Evolutionary conservation across 2,888 invertebrate genomes (phyloP).

Genomic region (Synergus laeviventris): DNA sequence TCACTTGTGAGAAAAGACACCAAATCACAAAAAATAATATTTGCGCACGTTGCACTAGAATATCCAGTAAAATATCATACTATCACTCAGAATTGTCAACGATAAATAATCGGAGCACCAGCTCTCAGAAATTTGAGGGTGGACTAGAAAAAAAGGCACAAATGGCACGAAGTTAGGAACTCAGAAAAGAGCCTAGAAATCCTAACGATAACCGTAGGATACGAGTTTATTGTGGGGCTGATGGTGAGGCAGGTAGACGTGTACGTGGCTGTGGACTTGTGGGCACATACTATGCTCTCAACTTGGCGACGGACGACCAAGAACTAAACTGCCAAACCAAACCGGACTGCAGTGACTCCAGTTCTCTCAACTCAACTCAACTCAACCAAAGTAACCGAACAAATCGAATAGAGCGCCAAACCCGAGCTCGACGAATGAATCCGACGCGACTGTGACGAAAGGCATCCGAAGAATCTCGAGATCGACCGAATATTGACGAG

Average conservation of each 20-base stretch:
- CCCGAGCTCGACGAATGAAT: conserved; percentile 19
- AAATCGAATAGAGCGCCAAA: conserved; percentile 39
- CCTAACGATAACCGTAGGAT: conserved; percentile 73
- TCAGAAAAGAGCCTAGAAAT: conserved; percentile 23
- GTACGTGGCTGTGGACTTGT: conserved; percentile 66
- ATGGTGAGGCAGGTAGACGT: conserved; percentile 67
- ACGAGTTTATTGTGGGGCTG: conserved; percentile 70
- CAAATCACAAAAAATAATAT: conserved; percentile 5
- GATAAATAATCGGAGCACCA: neutral
- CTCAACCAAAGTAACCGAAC: neutral
- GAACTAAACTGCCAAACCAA: conserved; percentile 46
- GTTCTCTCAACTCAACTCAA: conserved; percentile 15
- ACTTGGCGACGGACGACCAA: conserved; percentile 53
- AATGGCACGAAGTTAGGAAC: conserved; percentile 3
- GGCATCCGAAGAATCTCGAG: neutral
- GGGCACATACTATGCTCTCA: conserved; percentile 70
- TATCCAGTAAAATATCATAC: conserved; percentile 40
- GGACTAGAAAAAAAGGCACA: conserved; percentile 5
- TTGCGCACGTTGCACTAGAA: conserved; percentile 37
- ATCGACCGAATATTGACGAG: neutral
- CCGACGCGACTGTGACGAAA: conserved; percentile 4
- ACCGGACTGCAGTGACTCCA: conserved; percentile 21
- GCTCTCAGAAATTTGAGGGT: conserved; percentile 18
- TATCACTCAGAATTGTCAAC: conserved; percentile 19
- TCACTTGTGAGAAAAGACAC: conserved; percentile 10